Base-by-base conservation (phyloP, 2,888 invertebrate species). In the Cerastis leucographa region DNA sequence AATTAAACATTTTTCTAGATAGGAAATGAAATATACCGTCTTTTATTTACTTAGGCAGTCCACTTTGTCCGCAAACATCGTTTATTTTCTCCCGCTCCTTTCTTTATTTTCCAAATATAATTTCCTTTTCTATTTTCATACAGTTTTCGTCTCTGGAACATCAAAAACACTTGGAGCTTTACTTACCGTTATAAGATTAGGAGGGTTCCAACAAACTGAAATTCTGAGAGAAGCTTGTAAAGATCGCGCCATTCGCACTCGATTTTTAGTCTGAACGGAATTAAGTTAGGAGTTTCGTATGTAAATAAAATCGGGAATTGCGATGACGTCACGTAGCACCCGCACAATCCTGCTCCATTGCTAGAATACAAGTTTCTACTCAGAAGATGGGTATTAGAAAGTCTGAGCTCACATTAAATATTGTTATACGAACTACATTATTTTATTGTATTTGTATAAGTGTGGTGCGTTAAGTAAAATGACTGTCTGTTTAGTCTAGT, bases 281-380 rank as follows among this genome's bases (percentile, higher is more conserved):
- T 84, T 81, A 84, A 81, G 81, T 83, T 78, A 71, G 80, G 70
- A 85, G 78, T 85, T 83, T 85, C 83, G 80, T 85, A 85, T 85
- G 83, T 85, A 85, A 85, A 85, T 85, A 85, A 83, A 83, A 85
- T 85, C 73, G 84, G 83, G 70, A 71, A 83, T 70, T 56, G 82
- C 67, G 76, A 83, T 85, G 85, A 83, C 83, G 83, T 83, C 85
- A 85, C 84, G 84, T 84, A 76, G 64, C 46, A 70, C 65, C 78
- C 72, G 67, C 65, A 83, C 69, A 81, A 81, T 77, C 62, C 68
- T 72, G 51, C 51, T 62, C 75, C 67, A 74, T 44, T 59, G 66
- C 40, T 65, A 59, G 73, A 71, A 69, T 76, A 35, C 61, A 19
- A 61, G 35, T 61, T 62, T 83, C 71, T 76, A 44, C 40, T 81